Base-by-base conservation (phyloP, 2,113 vertebrate species). In the Vulpes lagopus region DNA sequence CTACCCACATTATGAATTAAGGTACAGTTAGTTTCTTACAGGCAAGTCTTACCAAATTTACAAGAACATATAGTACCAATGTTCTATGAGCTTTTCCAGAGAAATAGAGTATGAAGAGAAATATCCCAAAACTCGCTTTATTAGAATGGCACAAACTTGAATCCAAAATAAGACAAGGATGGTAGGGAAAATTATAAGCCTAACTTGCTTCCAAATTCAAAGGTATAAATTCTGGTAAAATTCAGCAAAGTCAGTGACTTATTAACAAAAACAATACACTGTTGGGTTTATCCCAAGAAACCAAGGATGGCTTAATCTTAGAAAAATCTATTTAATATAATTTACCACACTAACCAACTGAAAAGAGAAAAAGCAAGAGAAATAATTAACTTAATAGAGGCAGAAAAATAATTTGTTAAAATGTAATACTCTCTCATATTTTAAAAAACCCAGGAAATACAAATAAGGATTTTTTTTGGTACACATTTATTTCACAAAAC, bases 1-100 rank as follows among this genome's bases (percentile, higher is more conserved):
- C 69, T 80, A 88, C 19, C 22, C 51, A 91, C 71, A 79, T 90
- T 62, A 88, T 69, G 64, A 96, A 94, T 78, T 87, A 87, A 69
- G 73, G 14, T 87, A 87, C 38, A 51, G 35, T 38, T 84, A 62
- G 38, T 64, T 95, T 93, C 69, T 82, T 83, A 91, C 4, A 88
- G 22, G 11, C 51, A 55, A 83, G 4, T 57, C 30, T 94, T 81
- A 81, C 16, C n/a, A 97, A 81, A 81, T 94, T 96, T 95, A 65
- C 30, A 81, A 15, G 38, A 67, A 82, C 6, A 8, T 22, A 73
- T 64, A 82, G 35, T 91, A 32, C 49, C 49, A 83, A 17, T 71
- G 0, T 19, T 69, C 67, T 53, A 71, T 17, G 51, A 83, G 83
- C 53, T 62, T 32, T 88, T 95, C 62, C 49, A 87, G n/a, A 92